These are phyloP conservation scores for Habrosyne pyritoides DNA, from an alignment of 2,888 invertebrate species.

Conservation along the genomic window DNA sequence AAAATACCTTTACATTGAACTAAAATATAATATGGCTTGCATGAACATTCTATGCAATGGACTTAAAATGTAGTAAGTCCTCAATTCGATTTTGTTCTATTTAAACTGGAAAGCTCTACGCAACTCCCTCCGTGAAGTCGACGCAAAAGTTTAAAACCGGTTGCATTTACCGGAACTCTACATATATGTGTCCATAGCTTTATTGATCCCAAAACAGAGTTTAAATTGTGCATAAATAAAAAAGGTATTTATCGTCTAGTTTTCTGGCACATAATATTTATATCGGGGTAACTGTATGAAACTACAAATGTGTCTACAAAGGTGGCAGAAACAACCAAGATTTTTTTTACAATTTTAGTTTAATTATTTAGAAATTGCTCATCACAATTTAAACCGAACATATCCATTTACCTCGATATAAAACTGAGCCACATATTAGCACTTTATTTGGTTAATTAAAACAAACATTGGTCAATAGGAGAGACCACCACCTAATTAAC, in stretches of 20 bases:
- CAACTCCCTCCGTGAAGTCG: background rate
- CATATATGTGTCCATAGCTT: background rate
- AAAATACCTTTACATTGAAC: background rate
- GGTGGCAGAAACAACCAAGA: too few species aligned
- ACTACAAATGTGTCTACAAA: too few species aligned
- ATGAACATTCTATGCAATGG: background rate
- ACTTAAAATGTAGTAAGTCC: background rate
- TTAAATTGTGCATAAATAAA: background rate
- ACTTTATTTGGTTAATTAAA: background rate
- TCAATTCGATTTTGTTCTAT: background rate
- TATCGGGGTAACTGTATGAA: background rate
- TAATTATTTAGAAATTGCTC: too few species aligned
- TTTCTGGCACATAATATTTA: background rate
- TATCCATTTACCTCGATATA: background rate
- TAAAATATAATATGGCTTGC: slow-evolving; percentile 1
- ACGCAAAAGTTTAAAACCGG: background rate
- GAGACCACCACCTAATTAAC: background rate
- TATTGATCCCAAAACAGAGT: background rate
- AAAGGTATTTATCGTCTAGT: background rate
- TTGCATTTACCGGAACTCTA: background rate
- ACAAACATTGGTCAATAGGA: background rate
- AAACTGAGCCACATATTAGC: background rate
- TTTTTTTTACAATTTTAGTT: too few species aligned
- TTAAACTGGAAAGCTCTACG: background rate
- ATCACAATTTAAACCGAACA: too few species aligned